Evolutionary conservation across 2,888 invertebrate genomes (phyloP), one percentile per base, ranked within the genome.

Genomic region (Aphodius sticticus): DNA sequence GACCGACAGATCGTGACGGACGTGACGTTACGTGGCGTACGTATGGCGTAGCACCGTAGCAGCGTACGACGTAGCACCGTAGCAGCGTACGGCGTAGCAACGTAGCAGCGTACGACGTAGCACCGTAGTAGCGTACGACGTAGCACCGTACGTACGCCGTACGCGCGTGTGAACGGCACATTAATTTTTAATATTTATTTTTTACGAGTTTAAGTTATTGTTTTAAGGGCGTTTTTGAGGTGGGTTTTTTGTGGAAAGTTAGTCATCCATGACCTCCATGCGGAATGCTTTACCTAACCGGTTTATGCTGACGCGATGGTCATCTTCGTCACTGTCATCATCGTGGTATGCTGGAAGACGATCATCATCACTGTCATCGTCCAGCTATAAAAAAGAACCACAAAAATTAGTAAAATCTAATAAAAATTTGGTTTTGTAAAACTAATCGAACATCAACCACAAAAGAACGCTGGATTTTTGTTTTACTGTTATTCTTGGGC

Each of bases 211-310:
- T 53, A 53, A 53, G 53, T 53, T 53, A 53, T 53, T 26, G 26
- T 26, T 53, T 53, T 53, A 53, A 53, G 53, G 12, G 53, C 12
- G 53, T 53, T 7, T 53, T 53, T 26, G 26, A 26, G 26, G 26
- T 26, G 26, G 3, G 1, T 26, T 26, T 26, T 26, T 26, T 26
- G 26, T 2, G 26, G 26, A 26, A 12, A 53, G 83, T 80, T 85
- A 87, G 83, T 86, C 86, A 81, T 88, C 87, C 83, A 87, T 83
- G 76, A 88, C 87, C 84, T 89, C 87, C 88, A 89, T 88, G 81
- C 87, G 87, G 85, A 88, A 88, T 83, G 86, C 85, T 83, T 87
- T 86, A 72, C 86, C 86, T 81, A 86, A 83, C 81, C 84, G 84
- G 12, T 82, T 84, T 79, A 83, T 84, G 79, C 84, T 84, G 77